Evolutionary conservation across 2,113 vertebrate species (phyloP).

Genomic region (Clarias magur): DNA sequence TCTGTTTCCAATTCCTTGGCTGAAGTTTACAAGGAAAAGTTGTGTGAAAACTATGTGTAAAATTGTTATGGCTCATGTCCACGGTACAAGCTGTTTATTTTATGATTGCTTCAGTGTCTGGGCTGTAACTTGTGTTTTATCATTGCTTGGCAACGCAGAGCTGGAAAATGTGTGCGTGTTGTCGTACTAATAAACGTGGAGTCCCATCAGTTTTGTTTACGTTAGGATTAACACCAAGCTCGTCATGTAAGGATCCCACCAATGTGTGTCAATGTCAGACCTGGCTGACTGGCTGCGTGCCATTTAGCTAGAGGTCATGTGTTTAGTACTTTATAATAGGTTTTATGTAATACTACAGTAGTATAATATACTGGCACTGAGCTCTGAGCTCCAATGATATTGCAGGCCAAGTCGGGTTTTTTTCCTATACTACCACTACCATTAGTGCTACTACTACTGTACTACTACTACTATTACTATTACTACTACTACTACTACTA

Average conservation of each 20-base stretch:
- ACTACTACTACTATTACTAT: neutral
- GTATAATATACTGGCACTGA: neutral
- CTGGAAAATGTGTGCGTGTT: neutral
- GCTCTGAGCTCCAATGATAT: neutral
- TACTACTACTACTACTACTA: neutral
- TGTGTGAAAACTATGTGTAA: neutral
- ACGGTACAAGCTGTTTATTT: neutral
- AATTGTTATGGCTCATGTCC: neutral
- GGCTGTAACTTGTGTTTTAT: neutral
- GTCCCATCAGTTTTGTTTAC: neutral
- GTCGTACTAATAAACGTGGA: neutral
- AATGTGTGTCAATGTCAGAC: neutral
- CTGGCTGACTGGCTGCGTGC: neutral
- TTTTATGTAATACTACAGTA: neutral
- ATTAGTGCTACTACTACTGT: neutral
- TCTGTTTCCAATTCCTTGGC: neutral
- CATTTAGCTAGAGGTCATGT: neutral
- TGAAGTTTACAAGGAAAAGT: neutral
- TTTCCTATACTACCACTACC: neutral
- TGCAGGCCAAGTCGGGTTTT: neutral
- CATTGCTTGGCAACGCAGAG: neutral
- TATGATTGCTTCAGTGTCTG: neutral
- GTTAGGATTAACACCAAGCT: neutral
- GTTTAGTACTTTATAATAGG: neutral
- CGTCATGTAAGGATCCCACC: neutral